phyloP scores from a whole-genome alignment of 2,113 vertebrate genomes.

The Ammodytes marinus region DNA sequence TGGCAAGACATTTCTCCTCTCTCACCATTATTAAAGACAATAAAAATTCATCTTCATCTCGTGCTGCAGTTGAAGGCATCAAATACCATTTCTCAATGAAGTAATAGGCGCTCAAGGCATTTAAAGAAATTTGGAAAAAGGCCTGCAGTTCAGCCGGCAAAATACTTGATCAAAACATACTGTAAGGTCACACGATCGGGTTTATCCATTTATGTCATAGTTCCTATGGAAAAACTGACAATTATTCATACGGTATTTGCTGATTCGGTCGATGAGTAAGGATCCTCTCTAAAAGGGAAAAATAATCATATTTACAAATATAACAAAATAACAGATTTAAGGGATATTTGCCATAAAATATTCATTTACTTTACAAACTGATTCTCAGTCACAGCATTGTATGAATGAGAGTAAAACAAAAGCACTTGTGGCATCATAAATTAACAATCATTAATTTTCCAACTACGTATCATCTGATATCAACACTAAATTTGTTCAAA shows the following conservation, averaged over 20 bases:
- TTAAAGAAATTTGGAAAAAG: constrained; percentile 31
- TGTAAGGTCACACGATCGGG: constrained; percentile 17
- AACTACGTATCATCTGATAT: constrained; percentile 64
- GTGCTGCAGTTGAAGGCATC: constrained; percentile 49
- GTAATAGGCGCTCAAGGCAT: neutral
- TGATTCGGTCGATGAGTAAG: constrained; percentile 37
- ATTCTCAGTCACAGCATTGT: constrained; percentile 81
- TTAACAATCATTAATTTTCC: constrained; percentile 74
- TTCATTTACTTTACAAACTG: constrained; percentile 78
- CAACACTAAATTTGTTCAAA: constrained; percentile 63
- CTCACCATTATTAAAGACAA: constrained; percentile 18
- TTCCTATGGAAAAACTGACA: constrained; percentile 19
- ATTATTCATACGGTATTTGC: constrained; percentile 32
- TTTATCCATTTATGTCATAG: constrained; percentile 27
- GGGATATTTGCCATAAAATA: constrained; percentile 72
- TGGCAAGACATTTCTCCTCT: constrained; percentile 39
- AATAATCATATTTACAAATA: constrained; percentile 75
- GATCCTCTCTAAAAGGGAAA: constrained; percentile 23
- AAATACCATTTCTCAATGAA: constrained; percentile 8
- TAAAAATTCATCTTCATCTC: constrained; percentile 6
- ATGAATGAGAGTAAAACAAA: constrained; percentile 64
- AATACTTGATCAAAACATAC: constrained; percentile 7
- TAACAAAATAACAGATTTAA: constrained; percentile 70
- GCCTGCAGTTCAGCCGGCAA: constrained; percentile 11
- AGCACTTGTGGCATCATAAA: constrained; percentile 81